Base-by-base conservation (phyloP, 1,140 invertebrate species). In the Macrostomum lignano region DNA sequence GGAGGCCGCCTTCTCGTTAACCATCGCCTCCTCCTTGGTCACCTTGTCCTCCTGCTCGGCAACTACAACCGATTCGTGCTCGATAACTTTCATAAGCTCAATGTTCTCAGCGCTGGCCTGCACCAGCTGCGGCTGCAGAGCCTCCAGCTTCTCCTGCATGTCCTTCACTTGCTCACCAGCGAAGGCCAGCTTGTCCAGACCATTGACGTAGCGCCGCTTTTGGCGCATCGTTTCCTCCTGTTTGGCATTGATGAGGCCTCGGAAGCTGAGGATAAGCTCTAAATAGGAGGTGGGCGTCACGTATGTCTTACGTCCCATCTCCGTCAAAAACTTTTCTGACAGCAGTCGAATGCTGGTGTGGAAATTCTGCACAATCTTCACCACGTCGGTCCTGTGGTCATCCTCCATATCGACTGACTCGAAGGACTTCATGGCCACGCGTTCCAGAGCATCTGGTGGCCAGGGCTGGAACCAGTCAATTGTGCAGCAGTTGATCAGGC, bases 381-480 rank as follows among this genome's bases (percentile, higher is more conserved):
- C 51, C n/a, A 46, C 44, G 10, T 46, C 43, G 2, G 31, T 24
- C 33, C 46, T 51, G 36, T 47, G 42, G 5, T 44, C 32, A 25
- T 50, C 67, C 0, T 45, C 46, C 13, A 55, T 50, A 24, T 57
- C 49, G 5, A 51, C 40, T 21, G 46, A 38, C 21, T 51, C 46
- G 31, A 57, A 38, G 29, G 47, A 55, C 23, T 47, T 52, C 33
- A 50, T 44, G 17, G 52, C 52, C 7, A 57, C 52, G 40, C 47
- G 42, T 29, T 52, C 49, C 36, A 57, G 35, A 11, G 54, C 54
- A 47, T 57, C 54, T 22, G 54, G 48, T 25, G 54, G 13, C 31
- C 31, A 32, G 57, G 76, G 75, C 63, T 88, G 77, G 54, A 91
- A 79, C 82, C 81, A 91, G 58, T 91, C 77, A 39, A 91, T 86